Percentiles rank a stretch among this genome's conserved stretches.
Conservation (phyloP, 2,888 invertebrate species). For the Hylaea fasciaria region DNA sequence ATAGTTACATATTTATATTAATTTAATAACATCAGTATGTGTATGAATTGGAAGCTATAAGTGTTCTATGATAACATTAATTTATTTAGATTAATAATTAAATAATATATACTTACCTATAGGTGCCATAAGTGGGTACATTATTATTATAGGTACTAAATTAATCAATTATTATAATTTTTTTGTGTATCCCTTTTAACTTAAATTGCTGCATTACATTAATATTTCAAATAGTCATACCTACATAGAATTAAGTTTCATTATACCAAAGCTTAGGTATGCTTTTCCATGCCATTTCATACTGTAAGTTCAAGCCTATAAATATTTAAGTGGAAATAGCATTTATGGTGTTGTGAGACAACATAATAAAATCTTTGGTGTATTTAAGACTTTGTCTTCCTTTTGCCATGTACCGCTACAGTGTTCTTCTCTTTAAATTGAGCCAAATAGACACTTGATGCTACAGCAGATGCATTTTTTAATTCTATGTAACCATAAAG, state of each 20-base stretch:
- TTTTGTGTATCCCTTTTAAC: background rate
- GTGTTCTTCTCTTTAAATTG: slow-evolving; percentile 42
- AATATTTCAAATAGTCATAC: background rate
- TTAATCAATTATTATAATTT: background rate
- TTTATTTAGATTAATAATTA: slow-evolving; percentile 5
- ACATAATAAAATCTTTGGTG: slow-evolving; percentile 56
- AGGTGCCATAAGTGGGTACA: background rate
- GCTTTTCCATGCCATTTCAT: slow-evolving; percentile 45
- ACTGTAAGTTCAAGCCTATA: slow-evolving; percentile 32
- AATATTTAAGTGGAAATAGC: slow-evolving; percentile 36
- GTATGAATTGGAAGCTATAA: slow-evolving; percentile 17
- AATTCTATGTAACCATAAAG: slow-evolving; percentile 88
- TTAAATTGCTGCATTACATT: background rate
- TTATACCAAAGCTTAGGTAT: slow-evolving; percentile 48
- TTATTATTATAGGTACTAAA: background rate
- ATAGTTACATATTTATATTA: slow-evolving; percentile 17
- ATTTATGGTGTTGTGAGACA: slow-evolving; percentile 57
- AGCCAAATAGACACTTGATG: slow-evolving; percentile 73
- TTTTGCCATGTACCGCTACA: slow-evolving; percentile 9
- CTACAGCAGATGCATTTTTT: slow-evolving; percentile 86
- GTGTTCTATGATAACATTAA: slow-evolving; percentile 31
- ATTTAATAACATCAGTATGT: background rate
- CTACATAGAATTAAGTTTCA: slow-evolving; percentile 9
- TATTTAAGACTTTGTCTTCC: slow-evolving; percentile 28
- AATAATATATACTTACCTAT: no score